Evolutionary conservation across 2,888 invertebrate species (phyloP).

Genomic region (Tipula helvola): DNA sequence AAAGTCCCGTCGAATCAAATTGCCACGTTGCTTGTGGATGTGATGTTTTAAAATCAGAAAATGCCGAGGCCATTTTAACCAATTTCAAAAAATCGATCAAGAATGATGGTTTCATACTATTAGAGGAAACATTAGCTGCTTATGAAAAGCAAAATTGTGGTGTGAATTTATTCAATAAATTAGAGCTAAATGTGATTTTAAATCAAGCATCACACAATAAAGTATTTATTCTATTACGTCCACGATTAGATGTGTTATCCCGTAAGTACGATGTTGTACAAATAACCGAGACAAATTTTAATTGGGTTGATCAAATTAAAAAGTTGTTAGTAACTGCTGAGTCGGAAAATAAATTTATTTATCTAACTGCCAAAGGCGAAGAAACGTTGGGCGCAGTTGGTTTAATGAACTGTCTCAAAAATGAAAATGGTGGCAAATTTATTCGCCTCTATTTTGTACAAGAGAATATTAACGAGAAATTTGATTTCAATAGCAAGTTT

Average conservation of each 20-base stretch:
- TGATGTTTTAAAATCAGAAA: constrained; percentile 49
- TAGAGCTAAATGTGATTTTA: constrained; percentile 43
- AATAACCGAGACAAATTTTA: constrained; percentile 55
- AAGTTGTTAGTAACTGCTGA: constrained; percentile 54
- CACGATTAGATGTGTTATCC: constrained; percentile 21
- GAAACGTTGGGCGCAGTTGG: constrained; percentile 70
- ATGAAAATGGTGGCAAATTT: constrained; percentile 71
- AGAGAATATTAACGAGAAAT: constrained; percentile 46
- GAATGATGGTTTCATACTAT: constrained; percentile 55
- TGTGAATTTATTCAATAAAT: constrained; percentile 29
- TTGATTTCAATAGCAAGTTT: constrained; percentile 43
- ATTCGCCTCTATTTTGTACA: constrained; percentile 62
- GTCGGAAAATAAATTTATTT: constrained; percentile 45
- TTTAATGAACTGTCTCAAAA: constrained; percentile 77
- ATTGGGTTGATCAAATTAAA: constrained; percentile 75
- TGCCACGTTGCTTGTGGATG: constrained; percentile 54
- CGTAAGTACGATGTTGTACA: constrained; percentile 44
- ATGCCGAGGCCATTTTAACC: constrained; percentile 39
- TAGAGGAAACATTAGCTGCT: constrained; percentile 49
- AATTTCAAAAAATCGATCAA: constrained; percentile 50
- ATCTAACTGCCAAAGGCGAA: constrained; percentile 56
- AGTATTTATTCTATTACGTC: constrained; percentile 52
- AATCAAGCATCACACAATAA: constrained; percentile 51
- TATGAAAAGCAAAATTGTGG: constrained; percentile 35
- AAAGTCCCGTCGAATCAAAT: constrained; percentile 49